Conservation (phyloP, 2,797 vertebrate species). For the Cirrhinus mrigala region DNA sequence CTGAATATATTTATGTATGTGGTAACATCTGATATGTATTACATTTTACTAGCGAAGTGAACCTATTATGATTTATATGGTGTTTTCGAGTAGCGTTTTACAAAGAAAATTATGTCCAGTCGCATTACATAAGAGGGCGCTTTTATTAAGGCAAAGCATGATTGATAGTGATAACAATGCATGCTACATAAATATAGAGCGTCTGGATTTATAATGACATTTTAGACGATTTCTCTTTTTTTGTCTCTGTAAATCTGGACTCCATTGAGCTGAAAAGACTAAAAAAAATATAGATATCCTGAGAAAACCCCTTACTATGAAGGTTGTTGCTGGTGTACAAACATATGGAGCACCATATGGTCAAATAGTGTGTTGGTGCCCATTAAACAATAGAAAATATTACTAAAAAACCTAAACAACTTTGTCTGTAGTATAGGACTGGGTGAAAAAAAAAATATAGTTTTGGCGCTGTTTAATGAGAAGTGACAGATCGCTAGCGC, state of each 20-base stretch:
- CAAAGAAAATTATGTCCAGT: not conserved
- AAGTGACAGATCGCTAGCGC: no score
- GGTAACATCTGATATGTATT: constrained; percentile 17
- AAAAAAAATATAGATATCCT: not conserved
- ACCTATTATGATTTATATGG: constrained; percentile 11
- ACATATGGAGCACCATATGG: constrained; percentile 42
- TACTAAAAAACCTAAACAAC: not conserved
- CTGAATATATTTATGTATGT: constrained; percentile 27
- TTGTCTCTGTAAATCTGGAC: not conserved
- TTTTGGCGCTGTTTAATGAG: no score
- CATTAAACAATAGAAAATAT: constrained; percentile 22
- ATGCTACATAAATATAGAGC: not conserved
- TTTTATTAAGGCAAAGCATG: constrained; percentile 13
- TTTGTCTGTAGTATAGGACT: not conserved
- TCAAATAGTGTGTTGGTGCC: not conserved
- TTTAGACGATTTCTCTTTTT: not conserved
- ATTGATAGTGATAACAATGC: not conserved
- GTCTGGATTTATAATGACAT: not conserved
- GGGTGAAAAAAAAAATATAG: no score
- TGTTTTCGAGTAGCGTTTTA: not conserved
- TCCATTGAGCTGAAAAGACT: not conserved
- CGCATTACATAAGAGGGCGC: not conserved
- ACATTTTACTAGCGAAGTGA: constrained; percentile 4
- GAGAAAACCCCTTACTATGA: constrained; percentile 10
- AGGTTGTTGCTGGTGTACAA: constrained; percentile 3